Evolutionary conservation across 2,113 vertebrate species (phyloP).

Genomic region (Toxostoma redivivum): DNA sequence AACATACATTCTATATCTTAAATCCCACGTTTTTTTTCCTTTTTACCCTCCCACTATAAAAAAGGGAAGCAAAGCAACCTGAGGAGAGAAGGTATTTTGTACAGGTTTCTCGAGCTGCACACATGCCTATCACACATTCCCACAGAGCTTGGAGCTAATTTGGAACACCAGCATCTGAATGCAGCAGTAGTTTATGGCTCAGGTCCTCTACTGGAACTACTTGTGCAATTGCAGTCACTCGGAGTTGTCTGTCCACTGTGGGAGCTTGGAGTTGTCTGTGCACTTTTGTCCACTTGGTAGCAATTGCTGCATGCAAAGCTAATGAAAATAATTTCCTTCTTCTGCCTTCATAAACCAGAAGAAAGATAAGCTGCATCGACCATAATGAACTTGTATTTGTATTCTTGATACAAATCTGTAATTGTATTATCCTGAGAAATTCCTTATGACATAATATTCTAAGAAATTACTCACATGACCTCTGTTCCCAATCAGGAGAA

Average conservation of each 20-base stretch:
- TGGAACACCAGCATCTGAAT: background rate
- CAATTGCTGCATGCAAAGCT: background rate
- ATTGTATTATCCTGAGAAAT: background rate
- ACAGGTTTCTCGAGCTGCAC: background rate
- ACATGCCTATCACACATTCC: background rate
- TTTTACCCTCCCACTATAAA: background rate
- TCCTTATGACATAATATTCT: background rate
- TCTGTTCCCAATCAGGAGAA: background rate
- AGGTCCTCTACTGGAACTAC: background rate
- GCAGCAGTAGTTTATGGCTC: background rate
- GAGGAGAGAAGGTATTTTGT: background rate
- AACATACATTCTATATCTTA: constrained; percentile 30
- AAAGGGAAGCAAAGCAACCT: constrained; percentile 21
- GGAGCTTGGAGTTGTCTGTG: background rate
- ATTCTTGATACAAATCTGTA: background rate
- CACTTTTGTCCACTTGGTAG: background rate
- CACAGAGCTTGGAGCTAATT: background rate
- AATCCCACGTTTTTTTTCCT: background rate
- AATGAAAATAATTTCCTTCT: background rate
- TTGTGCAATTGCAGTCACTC: fast-evolving
- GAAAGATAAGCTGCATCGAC: background rate
- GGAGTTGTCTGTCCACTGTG: background rate
- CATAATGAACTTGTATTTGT: background rate
- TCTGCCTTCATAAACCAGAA: background rate
- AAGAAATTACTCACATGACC: background rate